These are phyloP conservation scores for Ormyrus pomaceus DNA, from an alignment of 2,888 invertebrate genomes.

Conservation along the genomic window DNA sequence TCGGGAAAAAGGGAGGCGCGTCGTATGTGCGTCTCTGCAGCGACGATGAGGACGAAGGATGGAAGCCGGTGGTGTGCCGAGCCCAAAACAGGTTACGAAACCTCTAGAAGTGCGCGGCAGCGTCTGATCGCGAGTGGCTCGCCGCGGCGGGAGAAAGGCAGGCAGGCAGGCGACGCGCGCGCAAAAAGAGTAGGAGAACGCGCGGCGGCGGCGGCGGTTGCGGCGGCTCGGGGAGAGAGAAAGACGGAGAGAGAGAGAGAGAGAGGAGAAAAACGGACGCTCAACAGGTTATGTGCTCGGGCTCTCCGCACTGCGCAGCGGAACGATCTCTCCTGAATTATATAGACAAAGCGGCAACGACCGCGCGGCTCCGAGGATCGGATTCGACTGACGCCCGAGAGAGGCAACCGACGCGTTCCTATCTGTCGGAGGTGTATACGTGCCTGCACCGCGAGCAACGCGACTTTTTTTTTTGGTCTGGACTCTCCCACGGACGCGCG, in stretches of 20 bases:
- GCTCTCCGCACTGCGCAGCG: background rate
- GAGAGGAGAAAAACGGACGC: conserved; percentile 32
- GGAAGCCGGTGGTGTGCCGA: background rate
- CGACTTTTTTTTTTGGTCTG: background rate
- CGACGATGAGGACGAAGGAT: background rate
- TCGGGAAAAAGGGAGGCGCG: background rate
- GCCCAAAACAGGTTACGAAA: conserved; percentile 42
- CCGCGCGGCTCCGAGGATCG: conserved; percentile 20
- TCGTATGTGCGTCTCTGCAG: conserved; percentile 20
- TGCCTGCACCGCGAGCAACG: background rate
- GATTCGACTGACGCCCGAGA: conserved; percentile 20
- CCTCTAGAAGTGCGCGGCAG: conserved; percentile 21
- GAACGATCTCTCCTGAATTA: background rate
- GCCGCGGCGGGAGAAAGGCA: background rate
- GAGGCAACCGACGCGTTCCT: background rate
- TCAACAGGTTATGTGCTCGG: conserved; percentile 60
- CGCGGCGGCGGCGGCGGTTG: background rate
- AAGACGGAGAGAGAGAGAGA: background rate
- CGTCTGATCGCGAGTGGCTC: conserved; percentile 24
- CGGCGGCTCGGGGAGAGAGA: background rate
- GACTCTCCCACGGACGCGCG: too few species aligned
- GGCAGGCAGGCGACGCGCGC: background rate
- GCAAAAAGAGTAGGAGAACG: background rate
- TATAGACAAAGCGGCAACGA: background rate
- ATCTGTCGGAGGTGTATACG: too few species aligned